A percentile compares a stretch with the other conserved stretches of the same genome.
These are phyloP conservation scores for Phyllotreta cruciferae DNA, from an alignment of 2,888 invertebrate species.

Conservation along the genomic window DNA sequence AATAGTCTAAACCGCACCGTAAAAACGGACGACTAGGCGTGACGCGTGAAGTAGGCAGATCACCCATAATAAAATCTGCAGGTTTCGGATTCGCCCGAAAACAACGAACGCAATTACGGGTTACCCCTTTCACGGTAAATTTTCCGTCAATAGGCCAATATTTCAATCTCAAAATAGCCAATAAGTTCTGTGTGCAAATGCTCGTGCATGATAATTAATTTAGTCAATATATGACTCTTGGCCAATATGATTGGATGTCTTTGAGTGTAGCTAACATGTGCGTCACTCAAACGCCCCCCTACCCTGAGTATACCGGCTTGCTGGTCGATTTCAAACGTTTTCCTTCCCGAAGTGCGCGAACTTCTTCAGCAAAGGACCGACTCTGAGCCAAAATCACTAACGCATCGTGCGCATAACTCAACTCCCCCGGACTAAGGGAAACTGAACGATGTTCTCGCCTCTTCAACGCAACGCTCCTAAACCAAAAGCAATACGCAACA, in stretches of 20 bases:
- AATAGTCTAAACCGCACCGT: not conserved
- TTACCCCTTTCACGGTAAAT: conserved; percentile 6
- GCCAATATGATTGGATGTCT: conserved; percentile 23
- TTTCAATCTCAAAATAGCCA: conserved; percentile 13
- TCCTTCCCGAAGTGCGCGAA: too few species aligned
- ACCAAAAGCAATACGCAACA: too few species aligned
- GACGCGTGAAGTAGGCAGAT: conserved; percentile 9
- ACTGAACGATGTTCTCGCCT: too few species aligned
- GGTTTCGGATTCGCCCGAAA: conserved; percentile 7
- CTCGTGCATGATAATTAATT: conserved; percentile 8
- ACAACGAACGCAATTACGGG: conserved; percentile 11
- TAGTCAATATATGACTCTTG: conserved; percentile 4
- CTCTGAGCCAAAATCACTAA: not conserved
- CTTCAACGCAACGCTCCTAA: too few species aligned
- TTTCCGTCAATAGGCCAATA: conserved; percentile 24
- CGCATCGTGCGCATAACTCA: too few species aligned
- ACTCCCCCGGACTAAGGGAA: too few species aligned
- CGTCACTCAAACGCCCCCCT: conserved; percentile 13
- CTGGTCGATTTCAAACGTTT: not conserved
- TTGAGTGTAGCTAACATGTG: conserved; percentile 3
- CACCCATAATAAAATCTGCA: not conserved
- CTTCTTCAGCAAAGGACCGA: not conserved
- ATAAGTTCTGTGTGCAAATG: conserved; percentile 12
- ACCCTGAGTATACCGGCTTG: conserved; percentile 10
- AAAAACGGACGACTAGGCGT: conserved; percentile 13